Conservation (phyloP, 2,888 invertebrate species). For the Tetragnatha montana region DNA sequence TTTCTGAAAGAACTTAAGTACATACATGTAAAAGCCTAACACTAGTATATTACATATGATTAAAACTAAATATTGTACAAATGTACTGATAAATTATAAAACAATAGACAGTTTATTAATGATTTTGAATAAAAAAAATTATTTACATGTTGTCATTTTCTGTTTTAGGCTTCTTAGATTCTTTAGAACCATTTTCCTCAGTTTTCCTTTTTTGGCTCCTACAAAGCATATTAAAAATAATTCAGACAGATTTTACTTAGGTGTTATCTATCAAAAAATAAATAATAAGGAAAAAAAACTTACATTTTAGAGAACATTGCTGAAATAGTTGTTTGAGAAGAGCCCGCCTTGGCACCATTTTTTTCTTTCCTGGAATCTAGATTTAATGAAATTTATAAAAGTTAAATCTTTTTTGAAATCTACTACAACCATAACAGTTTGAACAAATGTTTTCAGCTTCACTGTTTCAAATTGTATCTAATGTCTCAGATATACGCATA, state of each 20-base stretch:
- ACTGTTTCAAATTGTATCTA: too few relatives aligned
- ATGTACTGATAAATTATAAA: background rate
- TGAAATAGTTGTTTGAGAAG: slow-evolving; percentile 29
- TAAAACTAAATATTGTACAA: background rate
- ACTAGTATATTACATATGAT: too few relatives aligned
- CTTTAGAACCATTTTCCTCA: slow-evolving; percentile 9
- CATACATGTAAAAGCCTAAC: too few relatives aligned
- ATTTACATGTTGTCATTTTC: slow-evolving; percentile 16
- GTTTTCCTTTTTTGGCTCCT: slow-evolving; percentile 41
- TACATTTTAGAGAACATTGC: slow-evolving; percentile 44
- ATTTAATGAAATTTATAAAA: background rate
- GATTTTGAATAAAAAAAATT: background rate
- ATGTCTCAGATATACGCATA: too few relatives aligned
- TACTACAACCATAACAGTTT: too few relatives aligned
- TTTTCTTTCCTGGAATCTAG: background rate
- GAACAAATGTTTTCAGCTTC: too few relatives aligned
- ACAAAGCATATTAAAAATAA: background rate
- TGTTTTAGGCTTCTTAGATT: slow-evolving; percentile 20
- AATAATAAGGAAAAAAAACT: background rate
- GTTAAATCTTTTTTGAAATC: background rate
- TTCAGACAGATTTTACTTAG: background rate
- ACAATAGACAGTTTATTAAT: background rate
- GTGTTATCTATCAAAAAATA: background rate
- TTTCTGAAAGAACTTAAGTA: too few relatives aligned
- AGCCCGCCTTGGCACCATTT: background rate